These are phyloP conservation scores for Saccostrea glomerata DNA, from an alignment of 1,140 invertebrate species.

Conservation along the genomic window DNA sequence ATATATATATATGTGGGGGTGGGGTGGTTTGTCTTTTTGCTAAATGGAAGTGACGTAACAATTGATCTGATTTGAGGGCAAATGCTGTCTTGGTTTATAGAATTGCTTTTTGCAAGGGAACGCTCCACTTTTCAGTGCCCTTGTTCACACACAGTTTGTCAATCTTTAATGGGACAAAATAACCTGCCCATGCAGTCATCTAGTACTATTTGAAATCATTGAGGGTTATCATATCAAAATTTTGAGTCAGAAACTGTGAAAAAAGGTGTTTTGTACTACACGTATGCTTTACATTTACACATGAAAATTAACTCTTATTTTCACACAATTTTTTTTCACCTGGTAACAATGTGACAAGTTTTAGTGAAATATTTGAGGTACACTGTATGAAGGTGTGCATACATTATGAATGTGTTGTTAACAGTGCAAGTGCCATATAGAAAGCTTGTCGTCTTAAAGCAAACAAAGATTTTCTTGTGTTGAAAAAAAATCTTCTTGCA, in stretches of 20 bases:
- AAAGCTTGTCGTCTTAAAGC: background rate
- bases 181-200: too few species aligned
- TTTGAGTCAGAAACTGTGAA: background rate
- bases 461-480: conserved; percentile 31
- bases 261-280: too few species aligned
- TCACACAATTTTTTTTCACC: background rate
- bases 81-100: too few species aligned
- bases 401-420: background rate
- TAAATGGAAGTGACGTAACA: too few species aligned
- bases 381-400: background rate
- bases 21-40: too few species aligned
- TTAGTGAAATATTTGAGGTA: background rate
- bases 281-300: background rate
- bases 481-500: background rate
- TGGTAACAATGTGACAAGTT: background rate
- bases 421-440: background rate
- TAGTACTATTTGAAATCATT: too few species aligned
- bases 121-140: too few species aligned
- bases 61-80: too few species aligned
- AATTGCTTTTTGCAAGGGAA: too few species aligned
- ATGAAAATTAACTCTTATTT: background rate
- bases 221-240: background rate
- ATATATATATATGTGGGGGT: too few species aligned
- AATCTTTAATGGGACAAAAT: too few species aligned
- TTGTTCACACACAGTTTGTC: too few species aligned